Evolutionary conservation across 2,113 vertebrate species (phyloP).

Genomic region (Megaceryle maxima): DNA sequence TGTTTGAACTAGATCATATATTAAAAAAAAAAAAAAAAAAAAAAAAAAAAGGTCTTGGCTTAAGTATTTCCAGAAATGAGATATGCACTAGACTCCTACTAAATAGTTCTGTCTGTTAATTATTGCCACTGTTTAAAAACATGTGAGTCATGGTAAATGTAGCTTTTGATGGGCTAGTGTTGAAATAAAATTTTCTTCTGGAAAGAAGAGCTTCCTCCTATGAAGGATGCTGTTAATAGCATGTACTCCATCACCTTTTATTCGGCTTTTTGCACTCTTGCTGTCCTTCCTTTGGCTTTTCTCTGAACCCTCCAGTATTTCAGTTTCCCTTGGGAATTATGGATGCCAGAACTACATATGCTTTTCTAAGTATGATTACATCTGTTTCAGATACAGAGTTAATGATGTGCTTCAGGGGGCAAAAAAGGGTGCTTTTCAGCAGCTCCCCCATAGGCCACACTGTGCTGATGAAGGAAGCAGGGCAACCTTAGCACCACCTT

Average conservation of each 20-base stretch:
- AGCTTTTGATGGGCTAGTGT: background rate
- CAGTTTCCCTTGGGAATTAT: background rate
- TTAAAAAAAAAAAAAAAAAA: background rate
- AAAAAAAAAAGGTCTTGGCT: background rate
- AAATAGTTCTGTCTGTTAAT: background rate
- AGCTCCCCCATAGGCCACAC: accelerated
- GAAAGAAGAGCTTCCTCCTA: background rate
- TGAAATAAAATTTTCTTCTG: background rate
- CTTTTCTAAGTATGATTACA: background rate
- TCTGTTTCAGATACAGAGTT: background rate
- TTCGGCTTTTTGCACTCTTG: background rate
- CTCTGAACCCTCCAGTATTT: background rate
- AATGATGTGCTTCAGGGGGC: background rate
- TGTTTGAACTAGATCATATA: background rate
- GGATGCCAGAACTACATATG: background rate
- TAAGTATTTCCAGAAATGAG: background rate
- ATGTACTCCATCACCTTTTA: background rate
- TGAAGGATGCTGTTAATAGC: background rate
- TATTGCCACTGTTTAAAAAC: background rate
- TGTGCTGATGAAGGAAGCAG: background rate
- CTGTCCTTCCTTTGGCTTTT: background rate
- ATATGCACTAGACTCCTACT: background rate
- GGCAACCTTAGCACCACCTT: background rate
- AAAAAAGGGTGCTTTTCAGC: background rate
- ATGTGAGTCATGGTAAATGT: background rate